Percentiles rank a stretch among this genome's conserved stretches.
Evolutionary conservation across 2,888 invertebrate species (phyloP).

Genomic region (Octodonta nipae): DNA sequence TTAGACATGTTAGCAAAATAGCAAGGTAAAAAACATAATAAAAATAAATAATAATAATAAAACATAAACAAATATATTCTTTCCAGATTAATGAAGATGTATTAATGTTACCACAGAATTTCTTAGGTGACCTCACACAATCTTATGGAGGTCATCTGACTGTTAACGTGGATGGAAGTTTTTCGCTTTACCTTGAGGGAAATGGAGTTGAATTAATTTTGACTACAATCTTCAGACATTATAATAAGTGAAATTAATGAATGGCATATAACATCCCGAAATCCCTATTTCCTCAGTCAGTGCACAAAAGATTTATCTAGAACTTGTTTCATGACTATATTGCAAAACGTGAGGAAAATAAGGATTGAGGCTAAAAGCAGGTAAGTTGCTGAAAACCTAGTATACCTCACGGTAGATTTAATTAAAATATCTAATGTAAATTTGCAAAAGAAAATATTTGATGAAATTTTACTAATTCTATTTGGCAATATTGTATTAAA

Average conservation of each 20-base stretch:
- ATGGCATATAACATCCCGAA: slow-evolving; percentile 44
- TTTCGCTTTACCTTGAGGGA: slow-evolving; percentile 64
- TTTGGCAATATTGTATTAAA: too few species aligned
- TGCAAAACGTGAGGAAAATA: slow-evolving; percentile 73
- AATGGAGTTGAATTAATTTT: slow-evolving; percentile 38
- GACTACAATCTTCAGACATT: slow-evolving; percentile 27
- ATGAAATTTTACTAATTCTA: too few species aligned
- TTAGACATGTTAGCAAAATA: too few species aligned
- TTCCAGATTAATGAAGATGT: slow-evolving; percentile 9
- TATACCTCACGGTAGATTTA: too few species aligned
- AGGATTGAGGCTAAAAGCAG: slow-evolving; percentile 40
- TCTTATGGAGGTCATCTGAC: slow-evolving; percentile 84
- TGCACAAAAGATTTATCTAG: slow-evolving; percentile 49
- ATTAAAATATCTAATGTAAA: too few species aligned
- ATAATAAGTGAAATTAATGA: slow-evolving; percentile 58
- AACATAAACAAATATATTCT: too few species aligned
- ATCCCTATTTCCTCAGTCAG: slow-evolving; percentile 24
- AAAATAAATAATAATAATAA: too few species aligned
- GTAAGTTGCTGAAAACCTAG: too few species aligned
- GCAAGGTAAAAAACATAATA: too few species aligned
- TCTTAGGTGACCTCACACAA: slow-evolving; percentile 74
- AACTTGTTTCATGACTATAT: slow-evolving; percentile 76
- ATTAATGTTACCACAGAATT: slow-evolving; percentile 50
- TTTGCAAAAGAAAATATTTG: too few species aligned
- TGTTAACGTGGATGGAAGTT: slow-evolving; percentile 53